Percentiles rank a stretch among this genome's conserved stretches.
Evolutionary conservation across 2,797 vertebrate genomes (phyloP).

Genomic region (Anguilla anguilla): DNA sequence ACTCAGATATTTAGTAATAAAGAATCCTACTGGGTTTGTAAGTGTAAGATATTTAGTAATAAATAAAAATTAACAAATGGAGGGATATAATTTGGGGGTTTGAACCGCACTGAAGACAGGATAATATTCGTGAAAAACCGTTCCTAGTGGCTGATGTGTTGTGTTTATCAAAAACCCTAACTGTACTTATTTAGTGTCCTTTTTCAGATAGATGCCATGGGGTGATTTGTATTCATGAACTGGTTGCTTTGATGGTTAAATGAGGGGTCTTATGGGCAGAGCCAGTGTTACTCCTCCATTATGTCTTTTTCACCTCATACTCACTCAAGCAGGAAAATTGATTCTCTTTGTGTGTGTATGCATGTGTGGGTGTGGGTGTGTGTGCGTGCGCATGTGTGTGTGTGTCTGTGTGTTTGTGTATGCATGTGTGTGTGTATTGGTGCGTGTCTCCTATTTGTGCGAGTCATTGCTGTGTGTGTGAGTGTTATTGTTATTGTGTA

Average conservation of each 20-base stretch:
- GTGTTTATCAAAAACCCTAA: neutral
- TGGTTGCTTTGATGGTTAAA: neutral
- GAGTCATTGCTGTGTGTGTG: neutral
- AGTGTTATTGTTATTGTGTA: neutral
- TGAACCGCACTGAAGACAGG: neutral
- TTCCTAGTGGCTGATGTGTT: neutral
- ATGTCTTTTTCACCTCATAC: neutral
- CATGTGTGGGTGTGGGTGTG: neutral
- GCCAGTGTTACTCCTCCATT: neutral
- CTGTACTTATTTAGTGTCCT: neutral
- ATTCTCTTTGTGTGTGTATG: neutral
- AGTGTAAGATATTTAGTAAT: neutral
- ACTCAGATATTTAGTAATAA: neutral
- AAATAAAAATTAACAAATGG: neutral
- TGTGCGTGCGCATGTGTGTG: neutral
- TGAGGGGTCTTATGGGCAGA: neutral
- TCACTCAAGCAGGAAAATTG: neutral
- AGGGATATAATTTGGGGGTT: neutral
- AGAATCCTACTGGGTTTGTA: neutral
- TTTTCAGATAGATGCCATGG: neutral
- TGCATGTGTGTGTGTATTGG: neutral
- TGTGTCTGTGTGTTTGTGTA: neutral
- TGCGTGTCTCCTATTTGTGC: neutral
- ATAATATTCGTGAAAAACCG: neutral
- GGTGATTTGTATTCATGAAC: conserved; percentile 1